Percentiles rank a stretch among this genome's conserved stretches.
Evolutionary conservation across 1,140 invertebrate species (phyloP).

Genomic region (Tetramorium parvispinum): DNA sequence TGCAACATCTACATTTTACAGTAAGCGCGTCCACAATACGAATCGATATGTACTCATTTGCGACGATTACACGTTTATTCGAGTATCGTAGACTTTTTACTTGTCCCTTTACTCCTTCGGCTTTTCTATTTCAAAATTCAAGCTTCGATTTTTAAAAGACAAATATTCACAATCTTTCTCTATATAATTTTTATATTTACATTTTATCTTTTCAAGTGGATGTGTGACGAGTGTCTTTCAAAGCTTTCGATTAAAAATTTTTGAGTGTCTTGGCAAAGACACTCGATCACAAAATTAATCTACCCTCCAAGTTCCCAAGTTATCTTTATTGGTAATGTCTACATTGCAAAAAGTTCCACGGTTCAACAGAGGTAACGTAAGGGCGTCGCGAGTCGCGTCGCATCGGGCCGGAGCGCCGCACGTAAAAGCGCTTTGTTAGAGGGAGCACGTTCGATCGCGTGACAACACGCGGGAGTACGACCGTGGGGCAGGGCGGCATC

Average conservation of each 20-base stretch:
- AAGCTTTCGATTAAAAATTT: neutral
- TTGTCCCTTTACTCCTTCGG: neutral
- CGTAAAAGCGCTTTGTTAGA: conserved; percentile 81
- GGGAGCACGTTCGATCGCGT: conserved; percentile 82
- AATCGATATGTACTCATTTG: conserved; percentile 41
- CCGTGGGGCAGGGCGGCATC: conserved; percentile 51
- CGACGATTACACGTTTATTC: neutral
- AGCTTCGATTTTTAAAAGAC: neutral
- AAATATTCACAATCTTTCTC: neutral
- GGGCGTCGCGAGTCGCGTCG: conserved; percentile 46
- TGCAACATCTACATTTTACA: conserved; percentile 47
- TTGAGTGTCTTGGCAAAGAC: neutral
- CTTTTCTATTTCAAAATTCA: neutral
- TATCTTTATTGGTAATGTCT: conserved; percentile 61
- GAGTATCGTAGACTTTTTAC: neutral
- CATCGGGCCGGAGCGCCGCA: conserved; percentile 66
- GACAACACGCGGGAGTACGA: conserved; percentile 71
- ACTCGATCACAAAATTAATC: neutral
- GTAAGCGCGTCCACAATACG: neutral
- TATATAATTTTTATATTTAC: neutral
- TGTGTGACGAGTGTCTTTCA: neutral
- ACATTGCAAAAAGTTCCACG: conserved; percentile 62
- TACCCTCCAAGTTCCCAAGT: neutral
- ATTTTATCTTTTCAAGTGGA: neutral
- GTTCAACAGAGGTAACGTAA: neutral